A percentile compares a stretch with the other conserved stretches of the same genome.
Evolutionary conservation across 1,140 invertebrate genomes (phyloP).

Genomic region (Pectinophora gossypiella): DNA sequence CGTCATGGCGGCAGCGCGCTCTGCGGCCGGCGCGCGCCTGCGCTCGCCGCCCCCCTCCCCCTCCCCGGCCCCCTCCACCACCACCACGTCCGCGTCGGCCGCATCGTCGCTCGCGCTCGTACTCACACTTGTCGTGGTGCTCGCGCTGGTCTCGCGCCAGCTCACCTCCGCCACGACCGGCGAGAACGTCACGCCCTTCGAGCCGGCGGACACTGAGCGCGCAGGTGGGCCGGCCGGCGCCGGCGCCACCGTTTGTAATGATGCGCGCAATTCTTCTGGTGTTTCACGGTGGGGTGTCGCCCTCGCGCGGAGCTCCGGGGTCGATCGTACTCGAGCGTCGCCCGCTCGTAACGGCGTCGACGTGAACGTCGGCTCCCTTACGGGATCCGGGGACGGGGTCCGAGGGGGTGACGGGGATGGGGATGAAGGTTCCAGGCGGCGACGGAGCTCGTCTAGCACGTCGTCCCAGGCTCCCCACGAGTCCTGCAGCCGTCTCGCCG

Average conservation of each 20-base stretch:
- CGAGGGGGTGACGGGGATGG: constrained; percentile 49
- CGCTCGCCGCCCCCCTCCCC: constrained; percentile 37
- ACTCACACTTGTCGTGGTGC: constrained; percentile 37
- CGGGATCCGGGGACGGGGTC: constrained; percentile 54
- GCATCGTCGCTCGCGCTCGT: constrained; percentile 52
- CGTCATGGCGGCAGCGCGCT: constrained; percentile 45
- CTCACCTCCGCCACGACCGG: constrained; percentile 84
- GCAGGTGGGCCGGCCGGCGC: constrained; percentile 58
- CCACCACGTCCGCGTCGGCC: constrained; percentile 57
- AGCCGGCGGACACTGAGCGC: constrained; percentile 69
- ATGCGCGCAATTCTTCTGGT: constrained; percentile 71
- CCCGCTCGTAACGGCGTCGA: constrained; percentile 60
- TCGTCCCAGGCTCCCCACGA: constrained; percentile 68
- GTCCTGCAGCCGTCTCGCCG: constrained; percentile 56
- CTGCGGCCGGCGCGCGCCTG: constrained; percentile 50
- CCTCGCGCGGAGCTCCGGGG: constrained; percentile 78
- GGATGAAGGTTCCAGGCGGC: constrained; percentile 47
- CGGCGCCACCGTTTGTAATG: constrained; percentile 74
- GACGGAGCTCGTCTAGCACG: constrained; percentile 65
- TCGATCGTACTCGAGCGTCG: constrained; percentile 76
- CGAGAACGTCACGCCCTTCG: constrained; percentile 77
- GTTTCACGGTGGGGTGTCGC: constrained; percentile 55
- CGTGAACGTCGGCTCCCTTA: constrained; percentile 43
- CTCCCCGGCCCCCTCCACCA: constrained; percentile 31
- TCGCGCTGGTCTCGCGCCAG: constrained; percentile 77